Percentiles rank a stretch among this genome's conserved stretches.
Evolutionary conservation across 2,888 invertebrate genomes (phyloP).

Genomic region (Minunthozetes semirufus): DNA sequence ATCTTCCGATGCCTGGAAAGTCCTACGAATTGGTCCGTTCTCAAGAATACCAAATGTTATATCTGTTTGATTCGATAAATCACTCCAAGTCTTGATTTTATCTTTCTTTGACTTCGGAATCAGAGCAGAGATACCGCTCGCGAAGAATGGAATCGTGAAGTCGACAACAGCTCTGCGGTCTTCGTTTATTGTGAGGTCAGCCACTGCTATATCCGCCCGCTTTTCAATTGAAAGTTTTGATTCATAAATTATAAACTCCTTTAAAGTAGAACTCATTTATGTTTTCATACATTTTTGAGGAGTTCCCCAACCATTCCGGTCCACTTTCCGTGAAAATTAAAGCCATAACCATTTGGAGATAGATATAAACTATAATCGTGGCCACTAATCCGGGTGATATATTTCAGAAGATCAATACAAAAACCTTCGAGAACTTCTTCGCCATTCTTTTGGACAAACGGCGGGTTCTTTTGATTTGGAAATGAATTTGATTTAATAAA

Average conservation of each 20-base stretch:
- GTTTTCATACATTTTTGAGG: not conserved
- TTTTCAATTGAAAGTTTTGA: too few species aligned
- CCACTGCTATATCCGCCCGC: constrained; percentile 6
- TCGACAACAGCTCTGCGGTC: constrained; percentile 20
- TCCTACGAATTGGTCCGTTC: constrained; percentile 1
- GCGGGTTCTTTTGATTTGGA: not conserved
- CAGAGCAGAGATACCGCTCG: constrained; percentile 15
- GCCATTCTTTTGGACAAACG: constrained; percentile 9
- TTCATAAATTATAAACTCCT: too few species aligned
- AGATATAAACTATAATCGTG: not conserved
- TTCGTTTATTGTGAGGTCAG: not conserved
- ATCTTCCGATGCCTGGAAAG: not conserved
- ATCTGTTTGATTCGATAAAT: constrained; percentile 19
- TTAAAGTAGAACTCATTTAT: not conserved
- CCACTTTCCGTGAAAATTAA: constrained; percentile 24
- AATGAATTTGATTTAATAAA: not conserved
- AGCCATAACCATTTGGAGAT: constrained; percentile 6
- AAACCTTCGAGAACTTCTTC: constrained; percentile 20
- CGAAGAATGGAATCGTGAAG: constrained; percentile 16
- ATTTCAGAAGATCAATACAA: constrained; percentile 13
- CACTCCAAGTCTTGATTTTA: constrained; percentile 21
- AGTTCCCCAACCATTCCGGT: constrained; percentile 20
- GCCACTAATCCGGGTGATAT: not conserved
- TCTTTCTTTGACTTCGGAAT: not conserved
- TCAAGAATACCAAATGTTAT: constrained; percentile 9